Percentiles rank a stretch among this genome's conserved stretches.
Conservation (phyloP, 2,113 vertebrate species). For the Labeo catla region DNA sequence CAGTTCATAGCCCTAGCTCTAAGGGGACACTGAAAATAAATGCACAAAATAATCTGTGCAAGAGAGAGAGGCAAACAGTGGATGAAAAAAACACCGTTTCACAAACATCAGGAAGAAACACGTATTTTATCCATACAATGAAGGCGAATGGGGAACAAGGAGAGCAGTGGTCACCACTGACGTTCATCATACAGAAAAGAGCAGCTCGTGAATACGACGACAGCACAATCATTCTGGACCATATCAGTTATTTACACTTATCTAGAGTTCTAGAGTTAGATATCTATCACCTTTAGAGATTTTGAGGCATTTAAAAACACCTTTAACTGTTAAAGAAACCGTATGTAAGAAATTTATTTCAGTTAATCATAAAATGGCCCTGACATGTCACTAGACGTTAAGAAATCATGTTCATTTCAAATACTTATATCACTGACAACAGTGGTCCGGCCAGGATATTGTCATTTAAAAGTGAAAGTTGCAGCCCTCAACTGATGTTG, state of each 20-base stretch:
- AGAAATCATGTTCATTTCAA: too few relatives aligned
- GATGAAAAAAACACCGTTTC: conserved; percentile 40
- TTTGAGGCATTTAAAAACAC: not conserved
- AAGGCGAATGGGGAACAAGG: not conserved
- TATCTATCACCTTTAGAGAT: not conserved
- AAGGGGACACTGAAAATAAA: conserved; percentile 23
- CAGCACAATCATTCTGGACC: not conserved
- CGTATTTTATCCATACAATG: not conserved
- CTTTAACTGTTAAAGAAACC: not conserved
- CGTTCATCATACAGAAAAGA: not conserved
- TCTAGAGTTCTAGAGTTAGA: not conserved
- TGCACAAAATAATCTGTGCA: conserved; percentile 5
- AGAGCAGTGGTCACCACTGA: not conserved
- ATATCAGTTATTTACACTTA: not conserved
- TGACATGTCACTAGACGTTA: too few relatives aligned
- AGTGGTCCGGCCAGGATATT: too few relatives aligned
- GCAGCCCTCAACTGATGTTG: too few relatives aligned
- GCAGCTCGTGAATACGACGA: not conserved
- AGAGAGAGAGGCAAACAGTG: conserved; percentile 10
- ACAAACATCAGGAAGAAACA: conserved; percentile 37
- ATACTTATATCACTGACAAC: too few relatives aligned
- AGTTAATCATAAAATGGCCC: too few relatives aligned
- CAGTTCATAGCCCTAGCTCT: conserved; percentile 19
- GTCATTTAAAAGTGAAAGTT: too few relatives aligned
- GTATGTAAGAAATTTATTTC: too few relatives aligned